These are phyloP conservation scores for Hypotaenidia philippensis DNA, from an alignment of 2,797 vertebrate species.

Conservation along the genomic window DNA sequence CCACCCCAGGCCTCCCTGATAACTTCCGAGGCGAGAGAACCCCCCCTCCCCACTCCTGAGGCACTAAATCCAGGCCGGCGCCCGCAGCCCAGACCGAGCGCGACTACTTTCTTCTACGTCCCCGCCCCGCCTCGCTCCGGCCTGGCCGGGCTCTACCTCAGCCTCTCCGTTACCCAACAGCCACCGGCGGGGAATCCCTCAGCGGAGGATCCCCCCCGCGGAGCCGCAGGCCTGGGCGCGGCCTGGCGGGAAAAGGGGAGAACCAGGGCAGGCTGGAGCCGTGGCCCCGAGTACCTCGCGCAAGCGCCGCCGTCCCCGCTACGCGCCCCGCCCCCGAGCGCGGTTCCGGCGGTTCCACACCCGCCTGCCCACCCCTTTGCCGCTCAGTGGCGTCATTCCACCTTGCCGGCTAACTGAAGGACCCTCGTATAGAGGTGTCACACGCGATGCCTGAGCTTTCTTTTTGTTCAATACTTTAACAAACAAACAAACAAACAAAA, in stretches of 20 bases:
- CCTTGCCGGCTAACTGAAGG: not conserved
- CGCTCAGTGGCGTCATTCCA: fast-evolving
- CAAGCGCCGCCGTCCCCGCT: fast-evolving
- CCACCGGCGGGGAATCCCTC: too few relatives aligned
- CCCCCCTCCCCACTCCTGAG: not conserved
- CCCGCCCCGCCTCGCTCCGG: not conserved
- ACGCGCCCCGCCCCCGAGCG: fast-evolving
- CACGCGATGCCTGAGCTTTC: fast-evolving
- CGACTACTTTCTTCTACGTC: not conserved
- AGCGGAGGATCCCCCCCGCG: too few relatives aligned
- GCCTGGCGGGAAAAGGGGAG: fast-evolving
- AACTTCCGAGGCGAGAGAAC: not conserved
- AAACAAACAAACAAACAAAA: fast-evolving
- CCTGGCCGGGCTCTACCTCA: not conserved
- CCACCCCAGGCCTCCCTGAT: fast-evolving
- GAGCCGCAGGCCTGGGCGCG: too few relatives aligned
- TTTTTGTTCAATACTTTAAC: fast-evolving
- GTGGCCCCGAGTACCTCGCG: fast-evolving
- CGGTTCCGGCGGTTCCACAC: fast-evolving
- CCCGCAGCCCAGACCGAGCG: not conserved
- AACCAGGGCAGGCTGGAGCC: fast-evolving
- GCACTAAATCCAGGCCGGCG: too few relatives aligned
- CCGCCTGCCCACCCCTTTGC: too few relatives aligned
- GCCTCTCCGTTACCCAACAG: not conserved
- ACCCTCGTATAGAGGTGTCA: fast-evolving